Evolutionary conservation across 2,113 vertebrate genomes (phyloP).

Genomic region (Barbus barbus): DNA sequence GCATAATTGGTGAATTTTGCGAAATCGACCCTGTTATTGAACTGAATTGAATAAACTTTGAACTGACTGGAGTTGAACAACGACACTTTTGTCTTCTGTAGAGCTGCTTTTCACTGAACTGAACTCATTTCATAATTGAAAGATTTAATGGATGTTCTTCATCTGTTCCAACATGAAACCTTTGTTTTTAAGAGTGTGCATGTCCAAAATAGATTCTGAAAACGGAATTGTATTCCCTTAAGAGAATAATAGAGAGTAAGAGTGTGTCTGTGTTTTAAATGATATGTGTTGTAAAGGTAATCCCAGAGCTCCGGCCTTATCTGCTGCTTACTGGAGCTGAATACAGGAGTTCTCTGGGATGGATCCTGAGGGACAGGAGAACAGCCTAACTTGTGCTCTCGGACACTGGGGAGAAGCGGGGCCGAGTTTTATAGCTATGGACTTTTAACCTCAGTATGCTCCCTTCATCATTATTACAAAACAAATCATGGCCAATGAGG

Average conservation of each 20-base stretch:
- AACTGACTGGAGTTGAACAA: too few species aligned
- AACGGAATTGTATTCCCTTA: background rate
- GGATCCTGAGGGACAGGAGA: conserved; percentile 59
- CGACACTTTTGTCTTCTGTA: too few species aligned
- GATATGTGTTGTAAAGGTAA: conserved; percentile 44
- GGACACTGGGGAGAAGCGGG: conserved; percentile 40
- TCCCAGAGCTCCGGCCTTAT: conserved; percentile 61
- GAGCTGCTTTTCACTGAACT: background rate
- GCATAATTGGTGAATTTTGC: background rate
- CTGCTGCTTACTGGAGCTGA: conserved; percentile 66
- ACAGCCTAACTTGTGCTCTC: conserved; percentile 51
- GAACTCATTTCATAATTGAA: background rate
- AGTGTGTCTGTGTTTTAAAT: conserved; percentile 58
- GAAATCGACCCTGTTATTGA: background rate
- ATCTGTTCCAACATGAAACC: background rate
- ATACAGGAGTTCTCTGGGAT: conserved; percentile 55
- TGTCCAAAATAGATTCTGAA: background rate
- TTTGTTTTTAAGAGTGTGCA: background rate
- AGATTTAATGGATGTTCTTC: background rate
- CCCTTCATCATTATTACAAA: conserved; percentile 14
- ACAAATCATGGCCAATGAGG: conserved; percentile 26
- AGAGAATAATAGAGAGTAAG: conserved; percentile 52
- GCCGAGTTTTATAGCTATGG: conserved; percentile 23
- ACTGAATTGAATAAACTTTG: background rate
- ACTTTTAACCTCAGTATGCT: conserved; percentile 53